These are phyloP conservation scores for Enteromius mattozi DNA, from an alignment of 2,797 vertebrate genomes.

Conservation along the genomic window DNA sequence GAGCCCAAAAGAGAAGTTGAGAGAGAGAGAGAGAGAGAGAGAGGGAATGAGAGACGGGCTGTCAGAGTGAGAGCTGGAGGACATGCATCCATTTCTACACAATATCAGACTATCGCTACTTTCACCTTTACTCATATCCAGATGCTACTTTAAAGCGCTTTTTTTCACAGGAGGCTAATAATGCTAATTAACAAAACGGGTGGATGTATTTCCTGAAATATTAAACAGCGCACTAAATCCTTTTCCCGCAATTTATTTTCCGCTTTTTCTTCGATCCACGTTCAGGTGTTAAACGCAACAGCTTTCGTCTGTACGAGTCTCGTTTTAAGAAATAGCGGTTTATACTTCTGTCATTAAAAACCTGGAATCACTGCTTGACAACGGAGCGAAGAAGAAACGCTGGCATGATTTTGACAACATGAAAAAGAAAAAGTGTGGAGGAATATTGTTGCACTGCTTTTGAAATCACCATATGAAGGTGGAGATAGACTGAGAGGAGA, in stretches of 20 bases:
- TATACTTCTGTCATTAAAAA: conserved; percentile 21
- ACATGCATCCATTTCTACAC: conserved; percentile 60
- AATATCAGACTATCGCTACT: conserved; percentile 42
- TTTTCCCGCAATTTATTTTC: background rate
- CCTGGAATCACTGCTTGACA: conserved; percentile 59
- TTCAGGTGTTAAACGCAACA: conserved; percentile 28
- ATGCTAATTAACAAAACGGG: conserved; percentile 13
- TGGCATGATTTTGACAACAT: conserved; percentile 80
- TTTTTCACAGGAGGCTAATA: background rate
- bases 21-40: conserved; percentile 52
- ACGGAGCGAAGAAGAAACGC: conserved; percentile 65
- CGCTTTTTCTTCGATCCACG: conserved; percentile 4
- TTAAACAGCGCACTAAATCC: background rate
- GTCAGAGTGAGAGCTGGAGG: conserved; percentile 67
- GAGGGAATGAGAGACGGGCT: conserved; percentile 69
- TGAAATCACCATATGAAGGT: conserved; percentile 75
- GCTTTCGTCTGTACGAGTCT: conserved; percentile 19
- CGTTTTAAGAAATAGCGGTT: conserved; percentile 9
- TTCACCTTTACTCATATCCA: background rate
- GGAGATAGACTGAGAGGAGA: conserved; percentile 72
- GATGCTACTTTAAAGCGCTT: conserved; percentile 5
- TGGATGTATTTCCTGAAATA: conserved; percentile 29
- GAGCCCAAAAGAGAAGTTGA: conserved; percentile 63
- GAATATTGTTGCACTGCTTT: conserved; percentile 75
- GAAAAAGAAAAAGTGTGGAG: conserved; percentile 82